Evolutionary conservation across 2,797 vertebrate genomes (phyloP), one percentile per base, ranked within the genome.

Genomic region (Spinus pinus): DNA sequence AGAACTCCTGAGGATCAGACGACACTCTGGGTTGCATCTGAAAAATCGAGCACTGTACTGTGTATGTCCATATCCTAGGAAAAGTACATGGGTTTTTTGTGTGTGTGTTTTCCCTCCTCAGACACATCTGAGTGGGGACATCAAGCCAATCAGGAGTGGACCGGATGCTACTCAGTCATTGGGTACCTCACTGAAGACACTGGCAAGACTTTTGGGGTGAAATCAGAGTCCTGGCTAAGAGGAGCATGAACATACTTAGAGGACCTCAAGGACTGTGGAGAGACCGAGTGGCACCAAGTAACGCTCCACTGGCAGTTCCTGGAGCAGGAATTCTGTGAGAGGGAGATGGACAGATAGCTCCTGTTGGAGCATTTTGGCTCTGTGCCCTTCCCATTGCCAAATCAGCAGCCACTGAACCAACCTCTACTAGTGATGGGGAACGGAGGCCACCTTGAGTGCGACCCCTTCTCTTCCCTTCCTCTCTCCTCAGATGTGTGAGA

Each of bases 41-140:
- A 81, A 75, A 93, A 90, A 31, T 81, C 72, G 67, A 75, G 31
- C 71, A 70, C 58, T 94, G 56, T 92, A 70, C 64, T 94, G 23
- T 88, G 41, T 96, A n/a, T 91, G 44, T 91, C 81, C 86, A 50
- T 92, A 62, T 92, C 60, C 56, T 92, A 73, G 94, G 89, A 94
- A 66, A 87, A 92, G 74, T 92, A 96, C 94, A 96, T 94, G 60
- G 77, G 11, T 85, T 71, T 94, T 94, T 60, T 95, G 78, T 95
- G 33, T 95, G 83, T 96, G 86, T 96, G 95, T 96, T 95, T 96
- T 96, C 89, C 91, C 89, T 96, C 86, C 71, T 96, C 94, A 96
- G 96, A 96, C 93, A 94, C 95, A 93, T 96, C 86, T 96, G 96
- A 96, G 84, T 94, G 95, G 94, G 95, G 81, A 92, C 81, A 92